Percentiles rank a stretch among this genome's conserved stretches.
Conservation (phyloP, 2,888 invertebrate genomes). For the Pachydiplax longipennis region DNA sequence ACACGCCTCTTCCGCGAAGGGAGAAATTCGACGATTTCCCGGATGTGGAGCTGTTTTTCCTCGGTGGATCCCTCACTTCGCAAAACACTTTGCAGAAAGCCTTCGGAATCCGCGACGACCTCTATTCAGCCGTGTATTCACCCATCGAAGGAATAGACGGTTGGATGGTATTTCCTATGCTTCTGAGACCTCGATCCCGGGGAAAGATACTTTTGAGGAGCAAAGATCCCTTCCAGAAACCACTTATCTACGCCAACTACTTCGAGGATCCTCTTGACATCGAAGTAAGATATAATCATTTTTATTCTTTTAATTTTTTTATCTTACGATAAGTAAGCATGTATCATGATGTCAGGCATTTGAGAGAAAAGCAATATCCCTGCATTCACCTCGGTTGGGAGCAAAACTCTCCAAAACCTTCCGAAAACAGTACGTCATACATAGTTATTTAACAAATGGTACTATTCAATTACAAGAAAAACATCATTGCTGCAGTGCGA, state of each 20-base stretch:
- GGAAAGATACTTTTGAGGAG: conserved; percentile 59
- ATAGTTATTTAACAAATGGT: too few relatives aligned
- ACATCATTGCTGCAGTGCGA: too few relatives aligned
- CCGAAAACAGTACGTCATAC: too few relatives aligned
- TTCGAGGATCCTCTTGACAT: conserved; percentile 65
- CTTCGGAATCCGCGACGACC: conserved; percentile 53
- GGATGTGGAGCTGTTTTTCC: conserved; percentile 71
- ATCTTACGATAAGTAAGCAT: too few relatives aligned
- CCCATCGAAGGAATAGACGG: conserved; percentile 53
- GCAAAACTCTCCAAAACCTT: too few relatives aligned
- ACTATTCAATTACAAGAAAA: too few relatives aligned
- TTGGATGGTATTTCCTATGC: conserved; percentile 53
- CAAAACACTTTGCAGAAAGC: conserved; percentile 55
- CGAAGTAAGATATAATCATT: conserved; percentile 56
- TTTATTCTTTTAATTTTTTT: too few relatives aligned
- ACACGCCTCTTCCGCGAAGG: conserved; percentile 65
- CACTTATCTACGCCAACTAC: conserved; percentile 64
- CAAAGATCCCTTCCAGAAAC: conserved; percentile 62
- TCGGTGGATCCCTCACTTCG: conserved; percentile 69
- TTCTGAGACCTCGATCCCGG: conserved; percentile 52
- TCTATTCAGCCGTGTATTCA: conserved; percentile 55
- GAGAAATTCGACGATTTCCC: conserved; percentile 62
- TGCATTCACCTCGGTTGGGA: too few relatives aligned
- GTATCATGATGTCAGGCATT: too few relatives aligned
- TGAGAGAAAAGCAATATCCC: too few relatives aligned